Evolutionary conservation across 2,113 vertebrate species (phyloP).

Genomic region (Thomomys bottae): DNA sequence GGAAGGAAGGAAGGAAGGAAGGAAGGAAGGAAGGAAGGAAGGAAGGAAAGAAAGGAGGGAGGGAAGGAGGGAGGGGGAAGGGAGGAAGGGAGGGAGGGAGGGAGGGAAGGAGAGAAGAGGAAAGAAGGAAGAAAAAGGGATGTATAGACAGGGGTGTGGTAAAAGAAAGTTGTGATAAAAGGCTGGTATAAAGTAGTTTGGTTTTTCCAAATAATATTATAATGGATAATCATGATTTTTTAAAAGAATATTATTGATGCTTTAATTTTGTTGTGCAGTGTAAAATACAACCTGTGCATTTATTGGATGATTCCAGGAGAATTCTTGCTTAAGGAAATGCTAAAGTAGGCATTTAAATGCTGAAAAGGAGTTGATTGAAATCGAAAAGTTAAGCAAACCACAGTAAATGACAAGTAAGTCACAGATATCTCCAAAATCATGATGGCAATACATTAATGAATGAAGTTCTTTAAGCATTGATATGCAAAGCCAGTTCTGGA

Average conservation of each 20-base stretch:
- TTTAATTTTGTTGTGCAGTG: constrained; percentile 8
- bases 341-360: neutral
- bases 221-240: too few species aligned
- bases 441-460: neutral
- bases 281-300: constrained; percentile 25
- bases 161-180: neutral
- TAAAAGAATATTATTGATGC: neutral
- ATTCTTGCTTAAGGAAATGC: constrained; percentile 11
- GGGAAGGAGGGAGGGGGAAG: too few species aligned
- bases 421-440: neutral
- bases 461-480: neutral
- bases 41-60: too few species aligned
- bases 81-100: too few species aligned
- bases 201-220: neutral
- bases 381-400: constrained; percentile 39
- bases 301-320: neutral
- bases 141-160: too few species aligned
- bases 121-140: too few species aligned
- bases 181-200: neutral
- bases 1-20: too few species aligned
- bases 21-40: too few species aligned
- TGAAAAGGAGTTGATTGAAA: constrained; percentile 18
- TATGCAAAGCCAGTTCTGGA: neutral
- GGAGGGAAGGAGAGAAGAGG: too few species aligned
- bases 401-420: neutral